Base-by-base conservation (phyloP, 2,888 invertebrate species). In the Phortica okadai region DNA sequence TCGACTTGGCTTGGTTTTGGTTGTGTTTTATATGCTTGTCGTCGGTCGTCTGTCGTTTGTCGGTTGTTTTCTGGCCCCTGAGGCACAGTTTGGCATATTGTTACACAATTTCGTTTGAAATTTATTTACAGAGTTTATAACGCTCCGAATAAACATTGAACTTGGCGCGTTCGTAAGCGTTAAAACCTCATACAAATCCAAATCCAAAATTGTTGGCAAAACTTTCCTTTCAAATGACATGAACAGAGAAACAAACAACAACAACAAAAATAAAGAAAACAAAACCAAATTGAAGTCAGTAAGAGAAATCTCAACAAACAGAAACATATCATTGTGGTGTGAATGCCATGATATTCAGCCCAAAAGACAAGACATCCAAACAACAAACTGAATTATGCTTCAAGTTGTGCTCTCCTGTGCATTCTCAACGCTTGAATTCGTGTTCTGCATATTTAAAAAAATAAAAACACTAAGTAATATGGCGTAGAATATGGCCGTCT, bases 41-140 rank as follows among this genome's bases (percentile, higher is more conserved):
- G 21, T 2, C 6, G 59, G 7, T 59, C 33, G 25, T 69, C 41
- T 75, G 16, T 62, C 67, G 54, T 42, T 56, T 62, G 33, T 66
- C 56, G 42, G 58, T 69, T 64, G 74, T 66, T 74, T 54, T 50
- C 74, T 70, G 76, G 58, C 81, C 88, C 86, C 82, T 76, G 85
- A 83, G 86, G 87, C 86, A 16, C 80, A 78, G 82, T 86, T 83
- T 79, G 85, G 82, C 82, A 83, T 86, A 86, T 86, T 88, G 88
- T 86, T 86, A 86, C 81, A 86, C 88, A 86, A 88, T 86, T 88
- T 85, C 81, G 87, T 70, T 83, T 84, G 88, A 83, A 88, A 86
- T 86, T 86, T 86, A 88, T 86, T 86, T 86, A 88, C 86, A 80
- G 87, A 85, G 88, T 86, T 88, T 86, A 86, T 83, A 79, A 84